phyloP scores from a whole-genome alignment of 2,797 vertebrate genomes.

The Eremophila alpestris region DNA sequence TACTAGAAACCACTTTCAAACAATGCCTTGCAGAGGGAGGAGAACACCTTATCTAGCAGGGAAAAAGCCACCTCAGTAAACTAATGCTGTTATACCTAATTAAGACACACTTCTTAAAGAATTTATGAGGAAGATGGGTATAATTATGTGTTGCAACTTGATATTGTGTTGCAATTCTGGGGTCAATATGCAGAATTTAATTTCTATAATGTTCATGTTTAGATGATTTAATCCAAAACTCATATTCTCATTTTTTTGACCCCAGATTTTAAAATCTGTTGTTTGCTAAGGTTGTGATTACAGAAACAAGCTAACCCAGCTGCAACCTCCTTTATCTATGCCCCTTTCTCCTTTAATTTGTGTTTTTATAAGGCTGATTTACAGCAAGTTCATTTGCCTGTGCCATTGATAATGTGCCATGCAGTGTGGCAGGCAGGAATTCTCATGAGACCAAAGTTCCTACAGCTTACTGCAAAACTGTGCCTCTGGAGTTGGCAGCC shows the following conservation, averaged over 20 bases:
- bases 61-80: neutral
- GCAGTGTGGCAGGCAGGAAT: neutral
- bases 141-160: neutral
- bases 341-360: neutral
- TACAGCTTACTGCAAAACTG: neutral
- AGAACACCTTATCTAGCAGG: neutral
- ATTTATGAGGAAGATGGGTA: neutral
- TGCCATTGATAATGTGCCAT: neutral
- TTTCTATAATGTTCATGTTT: neutral
- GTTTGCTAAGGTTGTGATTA: neutral
- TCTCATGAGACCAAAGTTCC: neutral
- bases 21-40: neutral
- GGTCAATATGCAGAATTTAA: neutral
- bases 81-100: neutral
- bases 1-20: neutral
- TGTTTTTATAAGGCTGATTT: neutral
- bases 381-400: neutral
- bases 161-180: neutral
- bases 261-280: neutral
- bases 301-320: neutral
- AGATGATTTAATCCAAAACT: neutral
- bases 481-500: neutral
- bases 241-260: neutral
- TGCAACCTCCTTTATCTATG: neutral
- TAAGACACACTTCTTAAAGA: neutral